A percentile compares a stretch with the other conserved stretches of the same genome.
Evolutionary conservation across 2,797 vertebrate genomes (phyloP).

Genomic region (Acanthornis magna): DNA sequence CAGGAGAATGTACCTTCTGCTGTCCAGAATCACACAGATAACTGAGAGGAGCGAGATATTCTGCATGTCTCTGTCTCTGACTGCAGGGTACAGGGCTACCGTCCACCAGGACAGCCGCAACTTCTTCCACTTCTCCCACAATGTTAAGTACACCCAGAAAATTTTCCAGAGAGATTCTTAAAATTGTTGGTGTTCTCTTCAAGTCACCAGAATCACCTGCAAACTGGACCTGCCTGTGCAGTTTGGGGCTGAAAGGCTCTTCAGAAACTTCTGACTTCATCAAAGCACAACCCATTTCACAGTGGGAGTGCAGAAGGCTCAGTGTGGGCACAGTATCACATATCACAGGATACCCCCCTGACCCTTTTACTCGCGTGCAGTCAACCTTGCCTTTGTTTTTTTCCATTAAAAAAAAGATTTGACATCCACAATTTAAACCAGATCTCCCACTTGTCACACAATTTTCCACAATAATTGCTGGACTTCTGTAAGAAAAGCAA

Average conservation of each 20-base stretch:
- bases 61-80: not conserved
- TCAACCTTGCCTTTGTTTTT: not conserved
- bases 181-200: not conserved
- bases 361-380: not conserved
- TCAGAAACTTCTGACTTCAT: not conserved
- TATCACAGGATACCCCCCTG: not conserved
- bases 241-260: not conserved
- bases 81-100: not conserved
- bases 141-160: not conserved
- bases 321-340: not conserved
- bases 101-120: not conserved
- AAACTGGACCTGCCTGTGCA: not conserved
- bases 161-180: not conserved
- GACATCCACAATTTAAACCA: not conserved
- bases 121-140: not conserved
- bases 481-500: not conserved
- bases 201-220: not conserved
- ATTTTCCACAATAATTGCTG: not conserved
- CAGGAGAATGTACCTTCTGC: not conserved
- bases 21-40: accelerated
- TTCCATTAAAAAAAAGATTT: not conserved
- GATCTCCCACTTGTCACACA: not conserved
- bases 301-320: not conserved
- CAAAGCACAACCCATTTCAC: not conserved
- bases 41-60: accelerated